A percentile compares a stretch with the other conserved stretches of the same genome.
Conservation (phyloP, 2,797 vertebrate species). For the Arvicola amphibius region DNA sequence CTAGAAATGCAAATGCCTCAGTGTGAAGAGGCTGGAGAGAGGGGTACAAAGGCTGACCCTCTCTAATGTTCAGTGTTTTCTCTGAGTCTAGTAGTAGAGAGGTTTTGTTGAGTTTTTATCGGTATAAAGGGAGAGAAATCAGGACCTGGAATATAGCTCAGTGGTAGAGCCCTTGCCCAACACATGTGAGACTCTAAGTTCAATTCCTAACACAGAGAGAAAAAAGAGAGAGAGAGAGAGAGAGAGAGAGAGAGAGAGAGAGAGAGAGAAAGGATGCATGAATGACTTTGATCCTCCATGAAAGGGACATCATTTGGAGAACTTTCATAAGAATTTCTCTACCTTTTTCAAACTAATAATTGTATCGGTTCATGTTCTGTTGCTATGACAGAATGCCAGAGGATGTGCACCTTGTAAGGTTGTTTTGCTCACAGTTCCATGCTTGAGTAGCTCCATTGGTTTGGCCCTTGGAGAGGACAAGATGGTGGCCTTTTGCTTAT, state of each 20-base stretch:
- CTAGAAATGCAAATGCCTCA: background rate
- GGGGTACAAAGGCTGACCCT: background rate
- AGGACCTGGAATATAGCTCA: background rate
- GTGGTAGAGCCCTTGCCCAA: background rate
- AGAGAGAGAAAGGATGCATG: background rate
- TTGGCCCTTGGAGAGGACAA: background rate
- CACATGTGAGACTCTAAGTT: background rate
- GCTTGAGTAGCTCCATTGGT: background rate
- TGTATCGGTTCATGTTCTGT: background rate
- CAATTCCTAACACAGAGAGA: background rate
- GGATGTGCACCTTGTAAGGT: background rate
- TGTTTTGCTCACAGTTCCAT: background rate
- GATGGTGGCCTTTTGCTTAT: background rate
- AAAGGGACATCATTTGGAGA: background rate
- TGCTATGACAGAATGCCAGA: background rate
- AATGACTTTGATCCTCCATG: background rate
- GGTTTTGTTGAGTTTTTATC: conserved; percentile 1
- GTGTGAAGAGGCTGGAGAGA: background rate
- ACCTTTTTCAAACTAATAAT: background rate
- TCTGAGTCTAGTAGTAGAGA: background rate
- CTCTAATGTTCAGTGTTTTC: conserved; percentile 18
- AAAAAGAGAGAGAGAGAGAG: too few relatives aligned
- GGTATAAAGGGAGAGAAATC: background rate
- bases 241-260: too few relatives aligned
- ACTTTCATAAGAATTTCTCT: background rate